A percentile compares a stretch with the other conserved stretches of the same genome.
These are phyloP conservation scores for Coregonus ussuriensis DNA, from an alignment of 2,797 vertebrate species.

Conservation along the genomic window DNA sequence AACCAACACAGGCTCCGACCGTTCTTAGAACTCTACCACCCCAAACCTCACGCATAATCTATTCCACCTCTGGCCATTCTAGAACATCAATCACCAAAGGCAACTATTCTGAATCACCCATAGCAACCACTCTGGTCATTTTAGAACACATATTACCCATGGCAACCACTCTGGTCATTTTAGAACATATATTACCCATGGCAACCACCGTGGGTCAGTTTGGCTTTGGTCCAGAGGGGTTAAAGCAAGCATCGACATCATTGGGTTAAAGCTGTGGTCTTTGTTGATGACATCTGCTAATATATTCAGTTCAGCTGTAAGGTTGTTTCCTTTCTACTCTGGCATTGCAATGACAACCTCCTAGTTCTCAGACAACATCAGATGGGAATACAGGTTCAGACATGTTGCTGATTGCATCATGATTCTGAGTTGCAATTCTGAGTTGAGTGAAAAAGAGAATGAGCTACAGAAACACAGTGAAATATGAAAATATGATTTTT, in stretches of 20 bases:
- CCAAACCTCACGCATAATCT: neutral
- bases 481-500: neutral
- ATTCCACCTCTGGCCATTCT: neutral
- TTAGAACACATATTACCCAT: neutral
- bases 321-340: neutral
- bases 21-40: neutral
- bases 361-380: neutral
- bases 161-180: neutral
- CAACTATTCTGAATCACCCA: neutral
- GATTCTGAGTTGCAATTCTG: neutral
- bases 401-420: neutral
- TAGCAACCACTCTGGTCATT: neutral
- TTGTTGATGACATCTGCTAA: neutral
- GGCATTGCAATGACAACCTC: neutral
- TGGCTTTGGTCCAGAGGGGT: neutral
- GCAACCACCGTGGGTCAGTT: neutral
- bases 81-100: neutral
- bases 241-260: neutral
- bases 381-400: neutral
- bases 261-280: neutral
- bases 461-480: neutral
- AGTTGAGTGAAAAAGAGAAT: neutral
- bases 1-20: slow-evolving; percentile 1
- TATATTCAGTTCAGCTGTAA: neutral
- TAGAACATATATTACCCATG: too few species aligned